Evolutionary conservation across 2,113 vertebrate species (phyloP).

Genomic region (Burhinus oedicnemus): DNA sequence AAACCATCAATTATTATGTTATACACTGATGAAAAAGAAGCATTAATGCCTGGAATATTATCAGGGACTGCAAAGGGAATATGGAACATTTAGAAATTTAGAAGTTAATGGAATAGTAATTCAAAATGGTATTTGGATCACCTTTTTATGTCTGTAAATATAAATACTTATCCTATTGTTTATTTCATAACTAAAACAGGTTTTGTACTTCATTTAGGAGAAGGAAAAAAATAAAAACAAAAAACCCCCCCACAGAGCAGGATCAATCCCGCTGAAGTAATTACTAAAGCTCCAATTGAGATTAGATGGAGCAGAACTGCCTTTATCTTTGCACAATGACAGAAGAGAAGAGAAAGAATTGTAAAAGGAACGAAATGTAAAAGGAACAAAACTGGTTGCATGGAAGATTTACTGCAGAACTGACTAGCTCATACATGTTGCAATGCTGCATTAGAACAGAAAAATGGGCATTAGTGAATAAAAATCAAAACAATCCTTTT

Average conservation of each 20-base stretch:
- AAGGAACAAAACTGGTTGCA: not conserved
- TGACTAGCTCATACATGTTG: not conserved
- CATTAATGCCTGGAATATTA: not conserved
- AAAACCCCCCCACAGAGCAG: not conserved
- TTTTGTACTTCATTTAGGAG: not conserved
- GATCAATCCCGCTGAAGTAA: not conserved
- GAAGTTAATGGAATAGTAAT: not conserved
- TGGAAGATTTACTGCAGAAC: not conserved
- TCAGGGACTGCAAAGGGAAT: not conserved
- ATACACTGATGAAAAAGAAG: not conserved
- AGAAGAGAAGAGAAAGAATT: not conserved
- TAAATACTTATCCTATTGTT: not conserved
- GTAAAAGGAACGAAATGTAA: not conserved
- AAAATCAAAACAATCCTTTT: not conserved
- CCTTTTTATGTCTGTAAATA: not conserved
- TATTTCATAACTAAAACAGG: not conserved
- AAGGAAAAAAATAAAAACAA: not conserved
- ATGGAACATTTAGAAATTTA: not conserved
- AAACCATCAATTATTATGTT: not conserved
- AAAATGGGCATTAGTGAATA: not conserved
- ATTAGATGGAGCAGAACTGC: not conserved
- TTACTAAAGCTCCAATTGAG: not conserved
- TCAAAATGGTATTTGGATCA: not conserved
- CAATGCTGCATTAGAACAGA: not conserved
- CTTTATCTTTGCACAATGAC: not conserved